Base-by-base conservation (phyloP, 2,888 invertebrate genomes). In the Apotomis turbidana region DNA sequence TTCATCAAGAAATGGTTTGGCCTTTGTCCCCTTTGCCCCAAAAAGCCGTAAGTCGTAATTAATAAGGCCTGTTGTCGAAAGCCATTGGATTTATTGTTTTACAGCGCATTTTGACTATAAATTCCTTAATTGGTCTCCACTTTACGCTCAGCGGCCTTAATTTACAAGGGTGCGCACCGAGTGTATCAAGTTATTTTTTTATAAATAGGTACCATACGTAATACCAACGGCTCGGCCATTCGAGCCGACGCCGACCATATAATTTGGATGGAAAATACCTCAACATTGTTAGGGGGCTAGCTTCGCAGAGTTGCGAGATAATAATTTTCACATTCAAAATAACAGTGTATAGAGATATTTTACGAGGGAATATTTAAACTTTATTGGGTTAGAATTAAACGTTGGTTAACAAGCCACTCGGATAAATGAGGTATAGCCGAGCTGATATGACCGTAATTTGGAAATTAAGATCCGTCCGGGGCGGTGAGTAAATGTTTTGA, bases 41-140 rank as follows among this genome's bases (percentile, higher is more conserved):
- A 81, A 83, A 83, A 84, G 85, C 84, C 84, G 86, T 81, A 81
- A 82, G 85, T 81, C 78, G 83, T 89, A 90, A 91, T 91, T 91
- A 90, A 91, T 89, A 89, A 86, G 86, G 82, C 81, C 83, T 82
- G 85, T 84, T 85, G 88, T 86, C 81, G 86, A 87, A 86, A 84
- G 84, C 86, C 81, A 88, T 91, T 90, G 83, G 85, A 92, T 93
- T 93, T 92, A 93, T 93, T 91, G 89, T 91, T 93, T 91, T 91
- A 93, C 85, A 87, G 85, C 90, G 85, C 85, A 87, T 88, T 87
- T 85, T 81, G 87, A 85, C 88, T 85, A 91, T 93, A 93, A 90
- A 91, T 86, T 90, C 85, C 87, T 90, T 93, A 91, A 93, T 92
- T 93, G 90, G 90, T 79, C 85, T 80, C 85, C 86, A 86, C 87